Conservation (phyloP, 2,797 vertebrate species). For the Rhadinocentrus ornatus region DNA sequence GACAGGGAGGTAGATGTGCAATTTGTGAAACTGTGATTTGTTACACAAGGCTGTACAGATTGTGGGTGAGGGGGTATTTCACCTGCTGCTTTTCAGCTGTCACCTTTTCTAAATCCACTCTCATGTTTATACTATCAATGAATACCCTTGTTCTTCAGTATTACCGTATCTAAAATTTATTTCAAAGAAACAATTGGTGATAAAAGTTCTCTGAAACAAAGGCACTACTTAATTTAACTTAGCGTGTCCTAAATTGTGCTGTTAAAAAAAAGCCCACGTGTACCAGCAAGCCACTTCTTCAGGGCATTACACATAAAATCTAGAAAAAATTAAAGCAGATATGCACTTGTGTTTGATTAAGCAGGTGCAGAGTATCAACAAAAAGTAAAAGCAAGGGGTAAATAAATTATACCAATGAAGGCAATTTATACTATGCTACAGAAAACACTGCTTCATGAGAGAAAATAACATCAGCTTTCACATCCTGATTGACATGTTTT, state of each 20-base stretch:
- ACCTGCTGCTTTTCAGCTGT: conserved; percentile 70
- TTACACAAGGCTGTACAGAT: conserved; percentile 47
- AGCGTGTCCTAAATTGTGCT: not conserved
- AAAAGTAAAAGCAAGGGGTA: not conserved
- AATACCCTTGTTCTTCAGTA: conserved; percentile 28
- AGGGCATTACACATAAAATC: not conserved
- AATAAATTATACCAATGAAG: not conserved
- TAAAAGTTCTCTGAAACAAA: not conserved
- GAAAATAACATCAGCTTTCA: conserved; percentile 22
- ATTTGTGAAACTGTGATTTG: conserved; percentile 55
- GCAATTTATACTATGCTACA: not conserved
- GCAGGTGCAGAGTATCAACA: not conserved
- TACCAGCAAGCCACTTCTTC: not conserved
- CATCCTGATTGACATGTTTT: conserved; percentile 41
- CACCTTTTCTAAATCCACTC: conserved; percentile 45
- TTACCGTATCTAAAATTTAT: conserved; percentile 11
- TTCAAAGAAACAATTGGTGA: not conserved
- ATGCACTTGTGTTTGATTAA: not conserved
- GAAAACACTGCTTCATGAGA: conserved; percentile 2
- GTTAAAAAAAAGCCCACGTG: not conserved
- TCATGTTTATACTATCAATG: conserved; percentile 11
- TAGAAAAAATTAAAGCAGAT: not conserved
- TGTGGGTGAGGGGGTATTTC: conserved; percentile 41
- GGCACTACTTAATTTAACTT: not conserved
- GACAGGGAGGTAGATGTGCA: conserved; percentile 35